Evolutionary conservation across 2,113 vertebrate genomes (phyloP).

Genomic region (Mormyrus lacerda): DNA sequence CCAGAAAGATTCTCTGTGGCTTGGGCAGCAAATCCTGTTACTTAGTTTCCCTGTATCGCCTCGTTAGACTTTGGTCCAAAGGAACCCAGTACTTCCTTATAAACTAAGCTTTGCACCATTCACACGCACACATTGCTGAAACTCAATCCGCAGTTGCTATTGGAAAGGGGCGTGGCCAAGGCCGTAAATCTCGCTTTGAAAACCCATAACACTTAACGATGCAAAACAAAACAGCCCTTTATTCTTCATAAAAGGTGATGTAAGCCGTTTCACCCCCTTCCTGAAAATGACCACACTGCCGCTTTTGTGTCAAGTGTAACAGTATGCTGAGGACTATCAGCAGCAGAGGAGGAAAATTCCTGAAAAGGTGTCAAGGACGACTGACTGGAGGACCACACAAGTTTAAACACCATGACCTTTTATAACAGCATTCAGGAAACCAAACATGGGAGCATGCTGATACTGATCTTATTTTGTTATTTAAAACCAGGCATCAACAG

Average conservation of each 20-base stretch:
- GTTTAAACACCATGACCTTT: not conserved
- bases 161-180: constrained; percentile 22
- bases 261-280: not conserved
- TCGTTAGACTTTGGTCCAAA: not conserved
- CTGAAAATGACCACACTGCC: not conserved
- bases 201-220: constrained; percentile 4
- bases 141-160: constrained; percentile 22
- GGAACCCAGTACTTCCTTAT: not conserved
- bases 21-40: not conserved
- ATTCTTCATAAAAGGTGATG: not conserved
- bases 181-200: constrained; percentile 26
- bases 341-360: not conserved
- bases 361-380: not conserved
- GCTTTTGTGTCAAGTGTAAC: not conserved
- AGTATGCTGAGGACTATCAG: not conserved
- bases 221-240: constrained; percentile 5
- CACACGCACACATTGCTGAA: constrained; percentile 11
- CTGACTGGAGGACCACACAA: not conserved
- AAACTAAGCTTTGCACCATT: not conserved
- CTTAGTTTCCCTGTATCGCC: not conserved
- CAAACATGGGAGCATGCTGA: not conserved
- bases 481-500: not conserved
- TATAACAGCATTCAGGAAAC: not conserved
- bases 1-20: not conserved
- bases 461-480: not conserved